Evolutionary conservation across 2,113 vertebrate species (phyloP).

Genomic region (Gadus macrocephalus): DNA sequence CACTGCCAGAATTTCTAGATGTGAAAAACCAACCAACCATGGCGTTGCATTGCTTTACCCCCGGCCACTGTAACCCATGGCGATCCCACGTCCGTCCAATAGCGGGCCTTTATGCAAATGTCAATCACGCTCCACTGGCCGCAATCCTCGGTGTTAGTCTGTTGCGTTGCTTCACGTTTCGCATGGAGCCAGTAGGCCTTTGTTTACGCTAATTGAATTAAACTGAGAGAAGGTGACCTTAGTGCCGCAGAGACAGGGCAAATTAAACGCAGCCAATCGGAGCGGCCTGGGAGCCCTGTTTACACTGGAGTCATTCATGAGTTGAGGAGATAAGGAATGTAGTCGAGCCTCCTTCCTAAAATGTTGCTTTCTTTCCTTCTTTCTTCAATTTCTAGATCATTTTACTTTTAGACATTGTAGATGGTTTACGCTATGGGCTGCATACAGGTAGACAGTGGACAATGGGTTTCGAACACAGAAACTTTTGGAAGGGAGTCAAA

Average conservation of each 20-base stretch:
- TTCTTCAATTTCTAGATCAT: no score
- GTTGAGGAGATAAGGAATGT: slow-evolving; percentile 19
- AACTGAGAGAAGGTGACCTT: slow-evolving; percentile 47
- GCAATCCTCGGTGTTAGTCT: slow-evolving; percentile 38
- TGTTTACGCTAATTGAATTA: slow-evolving; percentile 61
- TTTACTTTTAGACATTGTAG: no score
- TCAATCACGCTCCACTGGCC: slow-evolving; percentile 43
- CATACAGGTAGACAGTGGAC: no score
- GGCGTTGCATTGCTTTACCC: slow-evolving; percentile 32
- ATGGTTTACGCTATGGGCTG: no score
- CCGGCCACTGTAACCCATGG: slow-evolving; percentile 48
- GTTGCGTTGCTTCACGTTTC: slow-evolving; percentile 45
- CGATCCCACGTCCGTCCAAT: slow-evolving; percentile 31
- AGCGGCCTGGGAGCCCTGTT: slow-evolving; percentile 33
- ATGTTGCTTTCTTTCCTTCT: neutral
- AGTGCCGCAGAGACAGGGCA: slow-evolving; percentile 41
- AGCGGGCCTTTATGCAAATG: slow-evolving; percentile 50
- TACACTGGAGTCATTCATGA: slow-evolving; percentile 33
- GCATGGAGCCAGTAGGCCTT: slow-evolving; percentile 51
- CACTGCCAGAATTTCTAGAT: slow-evolving; percentile 29
- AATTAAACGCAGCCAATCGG: slow-evolving; percentile 22
- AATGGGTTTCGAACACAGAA: no score
- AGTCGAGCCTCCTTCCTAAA: neutral
- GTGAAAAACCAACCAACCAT: slow-evolving; percentile 17
- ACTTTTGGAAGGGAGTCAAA: no score